Evolutionary conservation across 2,888 invertebrate genomes (phyloP).

Genomic region (Tanypteryx hageni): DNA sequence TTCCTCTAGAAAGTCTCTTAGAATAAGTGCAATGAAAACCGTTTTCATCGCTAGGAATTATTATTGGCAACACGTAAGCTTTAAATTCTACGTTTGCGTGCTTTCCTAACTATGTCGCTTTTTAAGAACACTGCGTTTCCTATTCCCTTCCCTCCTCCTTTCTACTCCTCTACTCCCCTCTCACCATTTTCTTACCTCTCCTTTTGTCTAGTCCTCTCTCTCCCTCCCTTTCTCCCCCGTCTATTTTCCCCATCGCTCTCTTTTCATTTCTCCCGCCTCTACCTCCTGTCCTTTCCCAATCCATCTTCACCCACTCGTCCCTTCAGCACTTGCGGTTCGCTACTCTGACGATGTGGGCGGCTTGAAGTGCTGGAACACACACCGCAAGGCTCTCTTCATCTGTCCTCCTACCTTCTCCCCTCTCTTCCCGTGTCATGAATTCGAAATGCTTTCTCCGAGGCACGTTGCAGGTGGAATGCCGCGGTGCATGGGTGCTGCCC

Average conservation of each 20-base stretch:
- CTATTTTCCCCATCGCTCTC: too few relatives aligned
- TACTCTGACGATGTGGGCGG: constrained; percentile 30
- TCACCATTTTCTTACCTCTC: not conserved
- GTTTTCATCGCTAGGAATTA: not conserved
- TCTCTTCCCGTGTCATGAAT: not conserved
- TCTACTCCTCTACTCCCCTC: not conserved
- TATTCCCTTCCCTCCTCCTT: not conserved
- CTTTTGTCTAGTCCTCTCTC: not conserved
- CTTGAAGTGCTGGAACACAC: constrained; percentile 33
- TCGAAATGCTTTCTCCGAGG: constrained; percentile 4
- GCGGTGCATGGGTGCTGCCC: not conserved
- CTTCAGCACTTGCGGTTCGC: not conserved
- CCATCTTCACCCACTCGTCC: not conserved
- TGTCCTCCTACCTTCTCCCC: not conserved
- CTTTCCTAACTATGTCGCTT: not conserved
- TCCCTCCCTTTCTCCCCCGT: not conserved
- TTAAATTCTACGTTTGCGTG: not conserved
- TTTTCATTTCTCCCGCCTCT: not conserved
- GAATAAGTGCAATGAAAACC: too few relatives aligned
- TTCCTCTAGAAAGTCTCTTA: too few relatives aligned
- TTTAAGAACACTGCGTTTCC: not conserved
- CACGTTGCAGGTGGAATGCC: constrained; percentile 14
- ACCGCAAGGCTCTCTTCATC: constrained; percentile 24
- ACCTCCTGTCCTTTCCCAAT: not conserved
- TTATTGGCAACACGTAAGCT: not conserved